Evolutionary conservation across 2,113 vertebrate genomes (phyloP).

Genomic region (Dinomys branickii): DNA sequence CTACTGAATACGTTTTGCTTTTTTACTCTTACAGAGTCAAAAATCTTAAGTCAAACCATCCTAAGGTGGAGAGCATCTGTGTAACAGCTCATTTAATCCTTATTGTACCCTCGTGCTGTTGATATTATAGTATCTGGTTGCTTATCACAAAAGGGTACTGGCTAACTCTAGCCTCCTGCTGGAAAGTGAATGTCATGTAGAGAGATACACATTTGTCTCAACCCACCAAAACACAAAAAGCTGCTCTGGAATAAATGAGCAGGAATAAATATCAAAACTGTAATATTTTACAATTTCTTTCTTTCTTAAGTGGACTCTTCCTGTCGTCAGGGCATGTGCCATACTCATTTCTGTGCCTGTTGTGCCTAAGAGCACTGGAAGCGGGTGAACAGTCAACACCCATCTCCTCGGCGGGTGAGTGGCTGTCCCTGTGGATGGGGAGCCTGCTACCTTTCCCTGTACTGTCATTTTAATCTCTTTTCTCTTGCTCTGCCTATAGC

Average conservation of each 20-base stretch:
- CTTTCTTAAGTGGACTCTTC: neutral
- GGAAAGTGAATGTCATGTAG: neutral
- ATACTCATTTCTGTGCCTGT: neutral
- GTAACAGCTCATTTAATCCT: neutral
- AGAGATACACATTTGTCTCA: neutral
- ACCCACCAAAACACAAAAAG: neutral
- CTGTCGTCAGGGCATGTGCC: too few relatives aligned
- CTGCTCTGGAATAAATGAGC: neutral
- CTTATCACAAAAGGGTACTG: neutral
- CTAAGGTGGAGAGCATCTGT: neutral
- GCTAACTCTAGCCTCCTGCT: neutral
- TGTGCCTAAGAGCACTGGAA: too few relatives aligned
- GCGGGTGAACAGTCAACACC: fast-evolving
- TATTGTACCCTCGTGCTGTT: neutral
- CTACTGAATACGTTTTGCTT: neutral
- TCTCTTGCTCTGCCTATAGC: neutral
- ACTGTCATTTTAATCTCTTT: neutral
- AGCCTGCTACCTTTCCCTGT: neutral
- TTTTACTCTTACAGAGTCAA: neutral
- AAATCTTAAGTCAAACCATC: neutral
- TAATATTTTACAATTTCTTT: neutral
- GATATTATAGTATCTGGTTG: neutral
- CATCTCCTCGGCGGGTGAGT: neutral
- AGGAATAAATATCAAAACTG: neutral
- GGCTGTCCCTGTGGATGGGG: fast-evolving